Evolutionary conservation across 2,888 invertebrate species (phyloP).

Genomic region (Encarsia formosa): DNA sequence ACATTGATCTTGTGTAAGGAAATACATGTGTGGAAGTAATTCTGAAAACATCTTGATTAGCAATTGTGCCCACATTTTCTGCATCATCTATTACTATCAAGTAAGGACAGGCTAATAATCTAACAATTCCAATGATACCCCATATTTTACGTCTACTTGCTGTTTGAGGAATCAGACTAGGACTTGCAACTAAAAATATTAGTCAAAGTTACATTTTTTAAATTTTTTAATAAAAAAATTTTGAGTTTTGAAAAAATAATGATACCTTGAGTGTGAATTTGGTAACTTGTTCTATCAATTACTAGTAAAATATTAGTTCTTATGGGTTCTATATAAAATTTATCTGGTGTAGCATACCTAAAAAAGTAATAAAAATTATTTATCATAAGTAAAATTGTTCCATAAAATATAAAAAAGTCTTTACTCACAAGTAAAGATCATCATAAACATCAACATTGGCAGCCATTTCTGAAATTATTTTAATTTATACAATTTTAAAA

Average conservation of each 20-base stretch:
- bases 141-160: constrained; percentile 69
- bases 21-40: constrained; percentile 77
- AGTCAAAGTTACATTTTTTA: neutral
- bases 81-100: constrained; percentile 84
- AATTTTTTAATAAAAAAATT: neutral
- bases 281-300: constrained; percentile 77
- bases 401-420: too few relatives aligned
- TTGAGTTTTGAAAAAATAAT: neutral
- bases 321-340: constrained; percentile 82
- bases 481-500: too few relatives aligned
- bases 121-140: constrained; percentile 84
- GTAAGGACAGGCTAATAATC: constrained; percentile 80
- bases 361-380: too few relatives aligned
- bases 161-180: constrained; percentile 62
- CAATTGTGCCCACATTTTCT: constrained; percentile 74
- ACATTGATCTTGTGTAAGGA: constrained; percentile 78
- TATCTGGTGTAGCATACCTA: constrained; percentile 83
- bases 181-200: constrained; percentile 41
- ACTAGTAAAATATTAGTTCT: constrained; percentile 72
- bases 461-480: too few relatives aligned
- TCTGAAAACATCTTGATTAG: constrained; percentile 75
- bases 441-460: constrained; percentile 58
- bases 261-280: constrained; percentile 69
- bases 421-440: constrained; percentile 70
- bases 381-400: too few relatives aligned